A percentile compares a stretch with the other conserved stretches of the same genome.
These are phyloP conservation scores for Callyntrura guangdongensis DNA, from an alignment of 2,888 invertebrate genomes.

Conservation along the genomic window DNA sequence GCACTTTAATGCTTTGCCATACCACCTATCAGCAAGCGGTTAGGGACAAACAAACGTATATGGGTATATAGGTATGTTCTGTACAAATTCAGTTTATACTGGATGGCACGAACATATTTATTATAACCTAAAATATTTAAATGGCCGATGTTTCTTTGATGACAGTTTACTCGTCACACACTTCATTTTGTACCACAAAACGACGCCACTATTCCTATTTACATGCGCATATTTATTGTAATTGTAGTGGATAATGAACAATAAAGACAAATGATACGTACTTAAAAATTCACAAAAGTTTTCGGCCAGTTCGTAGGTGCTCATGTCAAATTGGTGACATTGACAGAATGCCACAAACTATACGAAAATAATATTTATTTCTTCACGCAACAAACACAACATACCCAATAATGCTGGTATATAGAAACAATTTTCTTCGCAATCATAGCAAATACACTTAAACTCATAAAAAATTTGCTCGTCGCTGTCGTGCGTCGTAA, in stretches of 20 bases:
- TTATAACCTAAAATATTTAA: constrained; percentile 51
- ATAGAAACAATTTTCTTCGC: neutral
- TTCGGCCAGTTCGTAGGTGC: constrained; percentile 10
- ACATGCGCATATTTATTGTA: neutral
- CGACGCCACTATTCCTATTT: neutral
- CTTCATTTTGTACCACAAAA: neutral
- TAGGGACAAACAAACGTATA: neutral
- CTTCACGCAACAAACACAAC: neutral
- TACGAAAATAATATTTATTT: neutral
- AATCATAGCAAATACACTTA: neutral
- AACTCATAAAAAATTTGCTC: constrained; percentile 16
- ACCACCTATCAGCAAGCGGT: neutral
- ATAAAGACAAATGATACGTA: constrained; percentile 21
- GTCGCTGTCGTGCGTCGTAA: constrained; percentile 23
- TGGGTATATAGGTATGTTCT: neutral
- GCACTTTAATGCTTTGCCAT: constrained; percentile 30
- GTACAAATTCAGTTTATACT: constrained; percentile 7
- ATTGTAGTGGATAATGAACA: constrained; percentile 25
- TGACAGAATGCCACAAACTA: neutral
- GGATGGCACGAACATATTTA: constrained; percentile 17
- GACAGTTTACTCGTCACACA: constrained; percentile 22
- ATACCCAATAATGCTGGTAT: neutral
- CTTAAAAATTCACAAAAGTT: neutral
- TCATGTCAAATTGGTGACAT: constrained; percentile 41
- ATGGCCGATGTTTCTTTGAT: constrained; percentile 36